Conservation (phyloP, 2,888 invertebrate species). For the Drosophila greeni region DNA sequence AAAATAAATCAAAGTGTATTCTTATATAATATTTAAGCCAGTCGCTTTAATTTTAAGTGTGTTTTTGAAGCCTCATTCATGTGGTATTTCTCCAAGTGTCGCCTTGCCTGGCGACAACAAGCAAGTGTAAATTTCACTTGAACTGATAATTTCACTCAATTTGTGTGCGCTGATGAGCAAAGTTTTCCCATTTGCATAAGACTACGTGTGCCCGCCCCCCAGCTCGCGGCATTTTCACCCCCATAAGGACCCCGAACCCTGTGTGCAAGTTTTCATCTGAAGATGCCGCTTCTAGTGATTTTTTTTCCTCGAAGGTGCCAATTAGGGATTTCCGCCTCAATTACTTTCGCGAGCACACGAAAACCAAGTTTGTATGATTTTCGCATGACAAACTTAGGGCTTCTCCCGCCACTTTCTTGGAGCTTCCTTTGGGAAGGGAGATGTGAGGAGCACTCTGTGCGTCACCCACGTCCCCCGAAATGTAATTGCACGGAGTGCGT, state of each 20-base stretch:
- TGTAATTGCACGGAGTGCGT: conserved; percentile 60
- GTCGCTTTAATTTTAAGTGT: background rate
- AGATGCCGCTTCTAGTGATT: conserved; percentile 45
- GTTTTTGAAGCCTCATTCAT: background rate
- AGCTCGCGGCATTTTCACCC: conserved; percentile 2
- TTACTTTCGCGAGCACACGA: conserved; percentile 72
- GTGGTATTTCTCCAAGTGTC: conserved; percentile 9
- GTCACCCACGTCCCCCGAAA: conserved; percentile 48
- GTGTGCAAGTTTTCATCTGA: conserved; percentile 48
- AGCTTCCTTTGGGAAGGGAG: conserved; percentile 44
- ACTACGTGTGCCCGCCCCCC: conserved; percentile 59
- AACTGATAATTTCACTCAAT: conserved; percentile 74
- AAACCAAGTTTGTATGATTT: conserved; percentile 73
- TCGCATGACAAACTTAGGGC: conserved; percentile 74
- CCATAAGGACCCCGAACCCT: background rate
- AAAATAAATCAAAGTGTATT: no score
- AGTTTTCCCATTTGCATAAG: conserved; percentile 72
- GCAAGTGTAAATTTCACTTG: conserved; percentile 74
- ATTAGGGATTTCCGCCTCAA: conserved; percentile 73
- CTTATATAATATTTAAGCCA: no score
- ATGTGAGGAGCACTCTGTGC: conserved; percentile 55
- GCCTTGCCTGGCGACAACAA: conserved; percentile 51
- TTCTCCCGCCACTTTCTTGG: conserved; percentile 43
- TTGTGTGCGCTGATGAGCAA: conserved; percentile 73
- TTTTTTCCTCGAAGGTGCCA: conserved; percentile 71